Percentiles rank a stretch among this genome's conserved stretches.
Conservation (phyloP, 2,113 vertebrate species). For the Mugil cephalus region DNA sequence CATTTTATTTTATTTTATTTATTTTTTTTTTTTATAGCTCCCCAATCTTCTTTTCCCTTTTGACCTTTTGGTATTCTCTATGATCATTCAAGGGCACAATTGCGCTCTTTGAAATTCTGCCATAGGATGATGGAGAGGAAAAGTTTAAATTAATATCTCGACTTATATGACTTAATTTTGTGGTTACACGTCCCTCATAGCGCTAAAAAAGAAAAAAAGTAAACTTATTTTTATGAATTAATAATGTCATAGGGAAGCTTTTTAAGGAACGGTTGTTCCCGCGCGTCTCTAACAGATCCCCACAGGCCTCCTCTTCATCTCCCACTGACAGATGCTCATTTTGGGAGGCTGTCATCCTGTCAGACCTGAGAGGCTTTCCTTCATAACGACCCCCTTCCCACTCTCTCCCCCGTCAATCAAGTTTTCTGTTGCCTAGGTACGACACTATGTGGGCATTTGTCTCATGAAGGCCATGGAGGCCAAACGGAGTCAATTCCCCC, state of each 20-base stretch:
- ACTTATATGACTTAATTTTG: slow-evolving; percentile 23
- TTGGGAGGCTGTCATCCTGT: slow-evolving; percentile 75
- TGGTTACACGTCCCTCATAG: slow-evolving; percentile 4
- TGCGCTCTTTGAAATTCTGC: slow-evolving; percentile 24
- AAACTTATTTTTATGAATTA: slow-evolving; percentile 44
- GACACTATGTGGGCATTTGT: slow-evolving; percentile 39
- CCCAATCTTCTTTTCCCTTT: background rate
- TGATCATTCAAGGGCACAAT: slow-evolving; percentile 65
- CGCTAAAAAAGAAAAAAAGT: background rate
- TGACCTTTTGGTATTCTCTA: slow-evolving; percentile 24
- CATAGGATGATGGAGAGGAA: slow-evolving; percentile 29
- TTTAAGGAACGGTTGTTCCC: slow-evolving; percentile 58
- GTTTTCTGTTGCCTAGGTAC: slow-evolving; percentile 38
- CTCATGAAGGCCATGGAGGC: slow-evolving; percentile 52
- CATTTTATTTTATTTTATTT: slow-evolving; percentile 34
- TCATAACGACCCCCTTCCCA: slow-evolving; percentile 43
- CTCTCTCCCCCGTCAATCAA: slow-evolving; percentile 65
- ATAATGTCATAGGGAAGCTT: slow-evolving; percentile 53
- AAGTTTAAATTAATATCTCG: too few species aligned
- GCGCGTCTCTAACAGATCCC: slow-evolving; percentile 50
- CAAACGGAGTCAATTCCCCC: slow-evolving; percentile 60
- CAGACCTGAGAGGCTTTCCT: slow-evolving; percentile 74
- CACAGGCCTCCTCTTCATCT: slow-evolving; percentile 62
- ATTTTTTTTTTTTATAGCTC: background rate
- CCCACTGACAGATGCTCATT: slow-evolving; percentile 78